Base-by-base conservation (phyloP, 2,113 vertebrate genomes). In the Callipepla squamata region DNA sequence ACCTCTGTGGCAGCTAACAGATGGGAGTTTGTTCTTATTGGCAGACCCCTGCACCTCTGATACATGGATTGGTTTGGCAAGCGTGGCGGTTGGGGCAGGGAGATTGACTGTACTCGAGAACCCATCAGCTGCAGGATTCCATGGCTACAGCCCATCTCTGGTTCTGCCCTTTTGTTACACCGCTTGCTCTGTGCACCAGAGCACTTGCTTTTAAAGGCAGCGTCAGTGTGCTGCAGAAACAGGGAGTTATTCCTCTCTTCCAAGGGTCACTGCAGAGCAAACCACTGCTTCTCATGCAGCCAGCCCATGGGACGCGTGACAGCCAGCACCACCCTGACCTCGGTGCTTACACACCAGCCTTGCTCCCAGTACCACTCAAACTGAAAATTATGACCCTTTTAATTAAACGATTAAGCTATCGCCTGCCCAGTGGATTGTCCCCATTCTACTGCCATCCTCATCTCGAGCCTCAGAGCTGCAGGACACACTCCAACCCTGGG, bases 1-100 rank as follows among this genome's bases (percentile, higher is more conserved):
- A 2, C 2, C 45, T 1, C 95, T 95, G 94, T 0, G 50, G 5
- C 63, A 45, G 13, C 22, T 8, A 48, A 25, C 26, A 45, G 23
- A 59, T 11, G 22, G 25, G 13, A 25, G 5, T 68, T 72, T 45
- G 44, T 11, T 38, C 8, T 25, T 5, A 9, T 19, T 1, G 7
- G 4, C 3, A 6, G 0, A 20, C 2, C 59, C 2, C 11, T 6
- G 32, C n/a, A 5, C 40, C 78, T 50, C 55, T 5, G 1, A 6
- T 3, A 28, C 30, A 7, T 2, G 3, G 4, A 36, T n/a, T 7
- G 2, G 23, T 30, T 40, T 7, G 18, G 18, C 22, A 11, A 28
- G 11, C 2, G 36, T 45, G 28, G 68, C 0, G 8, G 4, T 0
- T 2, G 25, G 59, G 44, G 48, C 44, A 8, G 67, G 13, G 65